These are phyloP conservation scores for Heliconius hortense DNA, from an alignment of 2,888 invertebrate species.

Conservation along the genomic window DNA sequence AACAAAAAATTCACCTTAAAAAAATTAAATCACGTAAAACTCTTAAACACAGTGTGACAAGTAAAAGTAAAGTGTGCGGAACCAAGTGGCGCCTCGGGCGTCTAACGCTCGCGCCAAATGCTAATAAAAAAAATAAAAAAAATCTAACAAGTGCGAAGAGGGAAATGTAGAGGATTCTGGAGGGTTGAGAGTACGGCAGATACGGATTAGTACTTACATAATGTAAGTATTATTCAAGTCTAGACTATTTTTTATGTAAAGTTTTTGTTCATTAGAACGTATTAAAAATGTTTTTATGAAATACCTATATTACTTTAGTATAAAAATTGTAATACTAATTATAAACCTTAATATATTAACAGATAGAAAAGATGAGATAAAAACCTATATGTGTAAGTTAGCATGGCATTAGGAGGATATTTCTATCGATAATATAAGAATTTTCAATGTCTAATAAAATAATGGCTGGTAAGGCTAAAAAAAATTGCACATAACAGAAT, in stretches of 20 bases:
- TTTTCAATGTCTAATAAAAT: background rate
- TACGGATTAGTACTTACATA: constrained; percentile 24
- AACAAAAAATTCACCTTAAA: background rate
- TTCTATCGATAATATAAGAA: background rate
- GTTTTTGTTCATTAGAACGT: too few species aligned
- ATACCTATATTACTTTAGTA: background rate
- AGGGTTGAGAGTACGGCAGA: constrained; percentile 49
- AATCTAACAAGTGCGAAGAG: constrained; percentile 59
- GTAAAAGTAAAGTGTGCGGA: constrained; percentile 56
- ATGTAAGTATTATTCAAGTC: constrained; percentile 19
- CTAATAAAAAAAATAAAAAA: constrained; percentile 57
- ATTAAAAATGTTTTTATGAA: background rate
- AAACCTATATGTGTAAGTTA: background rate
- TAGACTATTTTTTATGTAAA: background rate
- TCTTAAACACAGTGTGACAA: constrained; percentile 32
- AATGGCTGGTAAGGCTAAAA: background rate
- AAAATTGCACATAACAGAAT: background rate
- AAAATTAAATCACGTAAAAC: constrained; percentile 18
- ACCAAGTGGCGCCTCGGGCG: constrained; percentile 64
- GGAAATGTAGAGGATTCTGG: constrained; percentile 63
- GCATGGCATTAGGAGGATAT: background rate
- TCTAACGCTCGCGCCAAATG: constrained; percentile 61
- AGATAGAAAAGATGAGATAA: background rate
- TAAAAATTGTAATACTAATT: background rate
- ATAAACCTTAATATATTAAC: background rate